Evolutionary conservation across 2,113 vertebrate species (phyloP), one percentile per base, ranked within the genome.

Genomic region (Callaeas wilsoni): DNA sequence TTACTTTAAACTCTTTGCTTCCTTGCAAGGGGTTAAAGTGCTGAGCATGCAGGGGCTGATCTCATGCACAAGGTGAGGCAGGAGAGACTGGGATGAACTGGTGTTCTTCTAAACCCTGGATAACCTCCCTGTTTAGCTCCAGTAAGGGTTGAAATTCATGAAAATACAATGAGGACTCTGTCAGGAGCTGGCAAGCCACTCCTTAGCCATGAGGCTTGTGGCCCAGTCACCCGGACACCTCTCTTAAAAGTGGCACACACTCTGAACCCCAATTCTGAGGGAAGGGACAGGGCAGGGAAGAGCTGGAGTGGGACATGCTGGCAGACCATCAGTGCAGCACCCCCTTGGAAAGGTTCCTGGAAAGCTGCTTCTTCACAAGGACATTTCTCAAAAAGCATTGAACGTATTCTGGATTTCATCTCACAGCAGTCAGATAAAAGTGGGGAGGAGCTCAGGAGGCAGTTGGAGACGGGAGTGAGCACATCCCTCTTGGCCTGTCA

Each of bases 241-340:
- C 37, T 20, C 23, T 62, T 26, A 19, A 7, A 17, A 29, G 56
- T 27, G n/a, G n/a, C 41, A 47, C 0, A 3, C 25, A 46, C 6
- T 29, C 77, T 59, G 49, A 8, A 35, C 10, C 44, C 32, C 68
- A 64, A 1, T 7, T 56, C 76, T 0, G 0, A 64, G 49, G 21
- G 30, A 35, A 77, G 41, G 55, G 56, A 39, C 29, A 13, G 67
- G 67, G 30, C 60, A 89, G 49, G 53, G 68, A 21, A n/a, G 32
- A 37, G 44, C 20, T 49, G 33, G 12, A 50, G 26, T 27, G 68
- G 80, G 49, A 39, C 35, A 23, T 9, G 9, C 26, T 80, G 57
- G 22, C 20, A 77, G 41, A 44, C 18, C 60, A 52, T 27, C 62
- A 44, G 33, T 3, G 1, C 57, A 76, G 57, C 27, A 46, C 1